These are phyloP conservation scores for Esox niger DNA, from an alignment of 2,113 vertebrate species.

Conservation along the genomic window DNA sequence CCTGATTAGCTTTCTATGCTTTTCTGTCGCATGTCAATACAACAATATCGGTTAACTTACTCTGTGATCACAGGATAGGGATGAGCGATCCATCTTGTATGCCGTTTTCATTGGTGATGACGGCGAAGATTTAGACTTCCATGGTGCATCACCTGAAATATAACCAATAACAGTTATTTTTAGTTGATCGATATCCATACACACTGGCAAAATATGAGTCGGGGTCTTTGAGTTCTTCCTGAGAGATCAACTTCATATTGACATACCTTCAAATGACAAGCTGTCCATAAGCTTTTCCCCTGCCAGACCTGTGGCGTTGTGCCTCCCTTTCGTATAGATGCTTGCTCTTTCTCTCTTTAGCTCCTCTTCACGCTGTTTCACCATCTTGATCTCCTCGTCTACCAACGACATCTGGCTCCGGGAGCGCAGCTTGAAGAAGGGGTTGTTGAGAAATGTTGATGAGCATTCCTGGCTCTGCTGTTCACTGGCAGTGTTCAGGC, in stretches of 20 bases:
- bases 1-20: neutral
- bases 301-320: constrained; percentile 44
- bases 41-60: constrained; percentile 47
- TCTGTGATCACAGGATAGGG: constrained; percentile 73
- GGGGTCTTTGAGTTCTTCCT: neutral
- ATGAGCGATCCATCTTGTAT: constrained; percentile 73
- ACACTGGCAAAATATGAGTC: neutral
- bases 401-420: constrained; percentile 74
- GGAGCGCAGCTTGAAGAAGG: constrained; percentile 78
- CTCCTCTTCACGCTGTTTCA: constrained; percentile 76
- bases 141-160: constrained; percentile 55
- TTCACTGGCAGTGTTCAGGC: constrained; percentile 64
- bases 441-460: constrained; percentile 69
- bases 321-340: constrained; percentile 62
- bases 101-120: constrained; percentile 76
- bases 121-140: constrained; percentile 75
- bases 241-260: neutral
- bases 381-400: constrained; percentile 76
- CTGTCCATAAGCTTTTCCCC: constrained; percentile 62
- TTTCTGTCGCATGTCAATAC: neutral
- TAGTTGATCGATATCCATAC: too few species aligned
- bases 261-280: constrained; percentile 68
- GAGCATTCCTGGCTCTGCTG: constrained; percentile 69
- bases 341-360: constrained; percentile 69
- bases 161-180: too few species aligned